Conservation (phyloP, 2,113 vertebrate species). For the Thermophis baileyi region DNA sequence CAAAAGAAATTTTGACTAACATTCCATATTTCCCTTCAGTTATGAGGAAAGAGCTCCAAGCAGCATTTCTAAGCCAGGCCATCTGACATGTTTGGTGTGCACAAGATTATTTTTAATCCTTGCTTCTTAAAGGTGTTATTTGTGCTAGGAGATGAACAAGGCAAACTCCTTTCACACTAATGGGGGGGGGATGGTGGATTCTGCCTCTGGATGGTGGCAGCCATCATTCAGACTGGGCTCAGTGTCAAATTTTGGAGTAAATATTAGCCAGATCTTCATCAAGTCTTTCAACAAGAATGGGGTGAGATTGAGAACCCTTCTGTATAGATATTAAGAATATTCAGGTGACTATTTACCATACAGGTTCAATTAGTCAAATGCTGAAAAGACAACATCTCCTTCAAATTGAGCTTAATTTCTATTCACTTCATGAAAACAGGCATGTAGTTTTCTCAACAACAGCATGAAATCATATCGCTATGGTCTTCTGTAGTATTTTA, state of each 20-base stretch:
- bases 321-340: neutral
- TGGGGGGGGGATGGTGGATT: neutral
- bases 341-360: neutral
- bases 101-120: neutral
- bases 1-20: no score
- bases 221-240: neutral
- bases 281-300: neutral
- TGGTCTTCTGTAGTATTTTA: neutral
- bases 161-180: neutral
- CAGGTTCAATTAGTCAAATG: neutral
- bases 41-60: no score
- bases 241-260: neutral
- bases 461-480: neutral
- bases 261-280: neutral
- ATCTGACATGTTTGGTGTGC: neutral
- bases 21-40: neutral
- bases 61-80: neutral
- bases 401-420: neutral
- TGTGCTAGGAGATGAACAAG: neutral
- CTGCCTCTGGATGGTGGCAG: neutral
- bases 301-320: neutral
- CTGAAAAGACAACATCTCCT: neutral
- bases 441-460: neutral
- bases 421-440: neutral
- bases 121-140: neutral